Percentiles rank a stretch among this genome's conserved stretches.
Conservation (phyloP, 1,140 invertebrate species). For the Delia radicum region DNA sequence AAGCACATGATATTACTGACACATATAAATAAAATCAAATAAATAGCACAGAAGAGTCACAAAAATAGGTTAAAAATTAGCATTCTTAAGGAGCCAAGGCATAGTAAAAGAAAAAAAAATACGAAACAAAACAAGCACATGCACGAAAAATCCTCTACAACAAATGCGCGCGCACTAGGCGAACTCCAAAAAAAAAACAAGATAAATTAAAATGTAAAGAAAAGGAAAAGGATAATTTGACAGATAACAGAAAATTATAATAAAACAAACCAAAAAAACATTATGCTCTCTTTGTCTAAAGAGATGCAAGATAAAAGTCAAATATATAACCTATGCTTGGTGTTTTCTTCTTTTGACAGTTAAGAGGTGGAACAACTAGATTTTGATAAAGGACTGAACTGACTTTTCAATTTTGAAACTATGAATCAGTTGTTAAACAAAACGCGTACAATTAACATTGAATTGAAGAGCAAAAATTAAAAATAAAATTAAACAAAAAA, state of each 20-base stretch:
- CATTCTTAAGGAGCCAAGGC: no score
- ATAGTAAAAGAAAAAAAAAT: no score
- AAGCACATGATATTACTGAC: conserved; percentile 8
- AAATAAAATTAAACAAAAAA: background rate
- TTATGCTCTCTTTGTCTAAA: no score
- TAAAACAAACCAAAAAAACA: background rate
- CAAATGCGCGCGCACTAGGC: background rate
- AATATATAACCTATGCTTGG: no score
- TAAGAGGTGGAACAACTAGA: background rate
- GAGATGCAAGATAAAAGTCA: no score
- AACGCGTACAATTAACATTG: conserved; percentile 9
- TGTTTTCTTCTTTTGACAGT: no score
- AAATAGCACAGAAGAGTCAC: no score
- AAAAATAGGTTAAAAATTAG: no score
- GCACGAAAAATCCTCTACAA: background rate
- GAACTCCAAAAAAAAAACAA: background rate
- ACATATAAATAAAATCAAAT: no score
- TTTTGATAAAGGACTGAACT: background rate
- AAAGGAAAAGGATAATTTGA: background rate
- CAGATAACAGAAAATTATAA: no score
- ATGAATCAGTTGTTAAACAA: conserved; percentile 22
- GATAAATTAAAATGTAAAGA: background rate
- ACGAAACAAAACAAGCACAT: background rate
- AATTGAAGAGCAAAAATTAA: background rate
- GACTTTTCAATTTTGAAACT: background rate